Evolutionary conservation across 2,113 vertebrate species (phyloP).

Genomic region (Spermophilus dauricus): DNA sequence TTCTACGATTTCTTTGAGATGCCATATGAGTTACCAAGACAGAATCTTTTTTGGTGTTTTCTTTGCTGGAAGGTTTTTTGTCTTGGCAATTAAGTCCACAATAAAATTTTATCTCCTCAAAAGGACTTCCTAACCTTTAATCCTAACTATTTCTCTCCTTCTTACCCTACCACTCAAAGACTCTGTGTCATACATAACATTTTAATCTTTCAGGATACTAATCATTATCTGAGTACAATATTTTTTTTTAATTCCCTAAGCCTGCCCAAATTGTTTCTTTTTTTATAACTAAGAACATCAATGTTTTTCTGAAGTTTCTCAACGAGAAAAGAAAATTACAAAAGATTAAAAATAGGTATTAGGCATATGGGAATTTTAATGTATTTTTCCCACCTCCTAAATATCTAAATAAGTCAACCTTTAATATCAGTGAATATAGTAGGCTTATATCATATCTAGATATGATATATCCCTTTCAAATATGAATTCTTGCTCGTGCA

Average conservation of each 20-base stretch:
- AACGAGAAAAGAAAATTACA: not conserved
- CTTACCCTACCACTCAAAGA: not conserved
- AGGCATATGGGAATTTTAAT: not conserved
- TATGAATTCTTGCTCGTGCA: not conserved
- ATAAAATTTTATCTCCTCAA: not conserved
- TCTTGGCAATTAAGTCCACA: not conserved
- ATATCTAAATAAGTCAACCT: not conserved
- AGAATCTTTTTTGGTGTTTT: not conserved
- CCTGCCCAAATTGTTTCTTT: not conserved
- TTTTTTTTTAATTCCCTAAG: not conserved
- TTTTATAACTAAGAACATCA: not conserved
- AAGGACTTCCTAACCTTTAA: not conserved
- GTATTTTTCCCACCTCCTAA: not conserved
- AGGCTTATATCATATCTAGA: no score
- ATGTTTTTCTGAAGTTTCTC: not conserved
- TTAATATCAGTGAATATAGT: no score
- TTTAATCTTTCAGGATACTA: not conserved
- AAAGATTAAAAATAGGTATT: slow-evolving; percentile 7
- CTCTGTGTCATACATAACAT: not conserved
- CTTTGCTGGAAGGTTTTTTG: not conserved
- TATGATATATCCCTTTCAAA: slow-evolving; percentile 27
- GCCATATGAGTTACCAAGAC: not conserved
- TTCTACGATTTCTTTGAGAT: not conserved
- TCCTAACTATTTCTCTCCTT: not conserved
- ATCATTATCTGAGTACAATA: not conserved